These are phyloP conservation scores for Ranitomeya variabilis DNA, from an alignment of 2,113 vertebrate species.

Conservation along the genomic window DNA sequence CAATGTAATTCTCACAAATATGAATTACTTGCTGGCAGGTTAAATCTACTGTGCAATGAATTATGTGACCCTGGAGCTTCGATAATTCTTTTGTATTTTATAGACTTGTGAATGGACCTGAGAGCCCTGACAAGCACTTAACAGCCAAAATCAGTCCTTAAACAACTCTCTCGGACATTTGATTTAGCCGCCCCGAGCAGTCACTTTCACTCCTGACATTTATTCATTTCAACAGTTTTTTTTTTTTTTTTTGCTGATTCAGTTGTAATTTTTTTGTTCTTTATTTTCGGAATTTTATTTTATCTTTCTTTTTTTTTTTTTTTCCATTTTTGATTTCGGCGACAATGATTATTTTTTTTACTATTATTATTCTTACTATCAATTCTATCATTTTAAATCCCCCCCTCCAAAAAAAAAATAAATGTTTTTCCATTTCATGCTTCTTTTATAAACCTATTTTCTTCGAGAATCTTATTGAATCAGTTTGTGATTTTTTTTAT, in stretches of 20 bases:
- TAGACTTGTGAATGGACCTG: slow-evolving; percentile 77
- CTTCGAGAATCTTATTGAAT: slow-evolving; percentile 56
- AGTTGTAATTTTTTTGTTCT: slow-evolving; percentile 12
- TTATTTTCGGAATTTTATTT: slow-evolving; percentile 8
- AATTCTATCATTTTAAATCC: neutral
- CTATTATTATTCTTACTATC: neutral
- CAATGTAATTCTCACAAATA: slow-evolving; percentile 90
- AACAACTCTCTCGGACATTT: slow-evolving; percentile 75
- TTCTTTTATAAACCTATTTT: slow-evolving; percentile 44
- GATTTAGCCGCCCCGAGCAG: slow-evolving; percentile 73
- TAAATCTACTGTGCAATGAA: slow-evolving; percentile 85
- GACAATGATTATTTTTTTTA: neutral
- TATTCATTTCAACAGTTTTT: slow-evolving; percentile 60
- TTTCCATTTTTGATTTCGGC: neutral
- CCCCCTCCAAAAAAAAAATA: neutral
- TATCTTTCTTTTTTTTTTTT: slow-evolving; percentile 52
- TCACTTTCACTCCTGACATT: slow-evolving; percentile 67
- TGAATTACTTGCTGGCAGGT: slow-evolving; percentile 87
- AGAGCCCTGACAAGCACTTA: slow-evolving; percentile 83
- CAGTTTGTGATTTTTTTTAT: slow-evolving; percentile 59
- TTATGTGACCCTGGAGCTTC: slow-evolving; percentile 81
- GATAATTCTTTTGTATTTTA: slow-evolving; percentile 86
- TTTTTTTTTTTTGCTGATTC: slow-evolving; percentile 49
- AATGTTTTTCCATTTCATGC: slow-evolving; percentile 8
- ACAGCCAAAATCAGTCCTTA: slow-evolving; percentile 78